Percentiles rank a stretch among this genome's conserved stretches.
phyloP scores from a whole-genome alignment of 2,797 vertebrate species.

The Oryzias dopingdopingensis region DNA sequence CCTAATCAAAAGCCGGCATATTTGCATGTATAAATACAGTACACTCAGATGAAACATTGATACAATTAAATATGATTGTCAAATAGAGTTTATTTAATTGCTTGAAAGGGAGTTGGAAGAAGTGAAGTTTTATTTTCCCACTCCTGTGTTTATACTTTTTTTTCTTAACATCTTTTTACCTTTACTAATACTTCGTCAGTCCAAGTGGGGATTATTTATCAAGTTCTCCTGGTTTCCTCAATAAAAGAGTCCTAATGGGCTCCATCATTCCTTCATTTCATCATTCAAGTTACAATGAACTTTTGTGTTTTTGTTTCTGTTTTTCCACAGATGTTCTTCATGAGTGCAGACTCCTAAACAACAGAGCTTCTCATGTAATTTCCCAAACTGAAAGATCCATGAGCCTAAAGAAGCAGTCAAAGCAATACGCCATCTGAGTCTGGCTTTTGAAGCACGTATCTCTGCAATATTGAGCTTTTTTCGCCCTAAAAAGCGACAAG shows the following conservation, averaged over 20 bases:
- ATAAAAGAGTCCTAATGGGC: background rate
- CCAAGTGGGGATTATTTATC: no score
- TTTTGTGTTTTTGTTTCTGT: background rate
- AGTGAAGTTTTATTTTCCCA: no score
- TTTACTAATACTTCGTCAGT: no score
- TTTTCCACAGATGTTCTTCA: conserved; percentile 78
- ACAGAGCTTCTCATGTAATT: conserved; percentile 80
- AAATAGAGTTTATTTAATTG: no score
- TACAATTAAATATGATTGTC: no score
- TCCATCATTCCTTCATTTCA: background rate
- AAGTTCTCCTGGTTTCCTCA: background rate
- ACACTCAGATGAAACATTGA: no score
- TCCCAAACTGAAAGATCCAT: conserved; percentile 79
- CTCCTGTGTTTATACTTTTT: no score
- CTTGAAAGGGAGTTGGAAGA: no score
- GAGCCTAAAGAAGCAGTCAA: conserved; percentile 78
- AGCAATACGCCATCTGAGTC: conserved; percentile 80
- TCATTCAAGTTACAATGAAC: background rate
- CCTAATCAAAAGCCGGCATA: no score
- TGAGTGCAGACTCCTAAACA: conserved; percentile 84
- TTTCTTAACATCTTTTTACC: no score
- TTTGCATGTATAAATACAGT: no score
- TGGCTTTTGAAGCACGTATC: conserved; percentile 21
- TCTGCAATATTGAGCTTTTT: conserved; percentile 22
- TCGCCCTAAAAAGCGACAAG: conserved; percentile 40